These are phyloP conservation scores for Muschampia plurimacula DNA, from an alignment of 2,888 invertebrate species.

Conservation along the genomic window DNA sequence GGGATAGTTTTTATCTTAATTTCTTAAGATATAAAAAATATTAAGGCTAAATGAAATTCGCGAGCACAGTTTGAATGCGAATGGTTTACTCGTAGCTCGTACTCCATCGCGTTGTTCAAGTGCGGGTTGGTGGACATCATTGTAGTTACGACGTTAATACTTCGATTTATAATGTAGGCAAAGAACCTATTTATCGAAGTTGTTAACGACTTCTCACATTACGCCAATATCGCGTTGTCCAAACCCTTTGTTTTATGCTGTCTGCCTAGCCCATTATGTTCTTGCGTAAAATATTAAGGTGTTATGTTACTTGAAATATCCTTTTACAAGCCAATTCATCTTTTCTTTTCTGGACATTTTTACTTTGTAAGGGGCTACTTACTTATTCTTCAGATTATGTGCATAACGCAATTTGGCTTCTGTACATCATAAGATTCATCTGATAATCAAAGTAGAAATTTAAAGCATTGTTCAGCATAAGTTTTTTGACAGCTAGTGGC, in stretches of 20 bases:
- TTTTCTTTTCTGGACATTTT: not conserved
- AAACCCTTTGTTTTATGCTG: constrained; percentile 20
- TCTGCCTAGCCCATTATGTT: constrained; percentile 1
- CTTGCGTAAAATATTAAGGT: not conserved
- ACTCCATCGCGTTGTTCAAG: not conserved
- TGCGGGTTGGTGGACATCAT: not conserved
- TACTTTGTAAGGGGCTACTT: not conserved
- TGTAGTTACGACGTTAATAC: not conserved
- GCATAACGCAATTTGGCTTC: too few species aligned
- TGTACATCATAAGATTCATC: too few species aligned
- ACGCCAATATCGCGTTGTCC: constrained; percentile 16
- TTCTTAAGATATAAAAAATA: too few species aligned
- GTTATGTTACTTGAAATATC: constrained; percentile 10
- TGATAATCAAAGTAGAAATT: too few species aligned
- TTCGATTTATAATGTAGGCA: not conserved
- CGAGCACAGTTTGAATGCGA: too few species aligned
- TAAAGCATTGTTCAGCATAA: too few species aligned
- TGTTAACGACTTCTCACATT: constrained; percentile 24
- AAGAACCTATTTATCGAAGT: not conserved
- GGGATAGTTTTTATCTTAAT: too few species aligned
- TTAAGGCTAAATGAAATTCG: too few species aligned
- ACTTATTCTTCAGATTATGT: not conserved
- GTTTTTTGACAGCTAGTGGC: too few species aligned
- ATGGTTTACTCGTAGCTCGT: too few species aligned
- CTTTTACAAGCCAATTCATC: constrained; percentile 13